Evolutionary conservation across 1,140 invertebrate species (phyloP).

Genomic region (Drosophila seguyi): DNA sequence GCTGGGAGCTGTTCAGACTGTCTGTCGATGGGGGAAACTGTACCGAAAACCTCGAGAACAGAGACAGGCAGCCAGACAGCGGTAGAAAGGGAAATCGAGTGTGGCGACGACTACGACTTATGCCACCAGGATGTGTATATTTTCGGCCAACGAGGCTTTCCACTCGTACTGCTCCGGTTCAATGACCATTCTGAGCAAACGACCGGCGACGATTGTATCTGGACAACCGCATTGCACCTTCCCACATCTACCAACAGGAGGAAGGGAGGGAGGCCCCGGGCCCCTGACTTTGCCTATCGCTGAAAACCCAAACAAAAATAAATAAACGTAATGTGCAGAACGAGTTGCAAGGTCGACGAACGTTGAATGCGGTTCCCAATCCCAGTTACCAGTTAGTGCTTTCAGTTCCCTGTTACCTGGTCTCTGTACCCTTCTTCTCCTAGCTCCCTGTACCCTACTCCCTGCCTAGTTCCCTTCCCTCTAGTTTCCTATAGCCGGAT

Average conservation of each 20-base stretch:
- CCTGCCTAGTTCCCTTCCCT: not conserved
- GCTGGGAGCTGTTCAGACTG: slow-evolving; percentile 9
- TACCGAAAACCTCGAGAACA: slow-evolving; percentile 45
- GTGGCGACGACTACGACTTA: slow-evolving; percentile 52
- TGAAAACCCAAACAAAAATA: slow-evolving; percentile 19
- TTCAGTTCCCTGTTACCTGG: not conserved
- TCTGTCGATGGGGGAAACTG: slow-evolving; percentile 55
- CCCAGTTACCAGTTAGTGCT: slow-evolving; percentile 5
- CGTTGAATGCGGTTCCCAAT: slow-evolving; percentile 50
- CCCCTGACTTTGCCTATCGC: slow-evolving; percentile 23
- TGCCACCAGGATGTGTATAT: slow-evolving; percentile 54
- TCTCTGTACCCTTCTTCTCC: too few relatives aligned
- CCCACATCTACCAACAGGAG: slow-evolving; percentile 13
- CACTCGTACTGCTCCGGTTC: slow-evolving; percentile 36
- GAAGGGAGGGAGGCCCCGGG: too few relatives aligned
- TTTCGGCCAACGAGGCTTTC: slow-evolving; percentile 42
- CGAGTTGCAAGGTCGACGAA: slow-evolving; percentile 81
- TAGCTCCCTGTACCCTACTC: not conserved
- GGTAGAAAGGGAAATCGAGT: slow-evolving; percentile 73
- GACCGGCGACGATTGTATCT: slow-evolving; percentile 38
- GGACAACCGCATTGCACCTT: slow-evolving; percentile 19
- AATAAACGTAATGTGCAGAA: slow-evolving; percentile 52
- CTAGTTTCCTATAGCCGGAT: slow-evolving; percentile 10
- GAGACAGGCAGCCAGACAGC: slow-evolving; percentile 53
- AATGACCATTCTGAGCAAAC: slow-evolving; percentile 38